Evolutionary conservation across 2,888 invertebrate genomes (phyloP).

Genomic region (Tenthredo notha): DNA sequence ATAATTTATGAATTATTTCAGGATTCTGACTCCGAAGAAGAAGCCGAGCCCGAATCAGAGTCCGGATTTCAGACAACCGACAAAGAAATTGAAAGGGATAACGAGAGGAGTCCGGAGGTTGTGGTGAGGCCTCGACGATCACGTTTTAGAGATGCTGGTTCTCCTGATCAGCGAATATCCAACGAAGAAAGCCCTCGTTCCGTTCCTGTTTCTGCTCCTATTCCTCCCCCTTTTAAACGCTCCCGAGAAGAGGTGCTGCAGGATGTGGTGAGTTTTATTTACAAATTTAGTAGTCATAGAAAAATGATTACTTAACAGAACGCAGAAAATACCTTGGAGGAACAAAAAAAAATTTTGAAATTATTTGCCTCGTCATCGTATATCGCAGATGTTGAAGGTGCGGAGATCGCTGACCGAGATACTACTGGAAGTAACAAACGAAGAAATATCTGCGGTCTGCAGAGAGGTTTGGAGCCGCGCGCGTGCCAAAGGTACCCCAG

Average conservation of each 20-base stretch:
- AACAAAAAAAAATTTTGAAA: background rate
- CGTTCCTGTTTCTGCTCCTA: conserved; percentile 57
- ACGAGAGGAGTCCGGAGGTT: conserved; percentile 72
- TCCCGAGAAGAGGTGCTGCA: conserved; percentile 84
- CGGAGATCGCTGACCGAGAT: conserved; percentile 95
- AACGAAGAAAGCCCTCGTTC: conserved; percentile 70
- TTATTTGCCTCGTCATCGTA: conserved; percentile 1
- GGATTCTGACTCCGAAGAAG: conserved; percentile 79
- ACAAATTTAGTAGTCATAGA: background rate
- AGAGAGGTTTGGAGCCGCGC: conserved; percentile 91
- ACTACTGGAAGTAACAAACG: conserved; percentile 95
- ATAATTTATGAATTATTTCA: conserved; percentile 59
- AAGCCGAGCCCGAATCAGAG: conserved; percentile 71
- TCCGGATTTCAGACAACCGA: conserved; percentile 63
- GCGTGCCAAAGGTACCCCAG: conserved; percentile 88
- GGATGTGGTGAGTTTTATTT: conserved; percentile 82
- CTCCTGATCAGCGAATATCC: conserved; percentile 69
- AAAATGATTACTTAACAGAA: background rate
- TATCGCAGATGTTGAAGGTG: conserved; percentile 90
- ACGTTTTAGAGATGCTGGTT: conserved; percentile 76
- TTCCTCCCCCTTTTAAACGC: conserved; percentile 76
- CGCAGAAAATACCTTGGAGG: background rate
- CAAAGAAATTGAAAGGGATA: conserved; percentile 64
- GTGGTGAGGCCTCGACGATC: conserved; percentile 74
- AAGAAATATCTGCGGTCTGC: conserved; percentile 91